phyloP scores from a whole-genome alignment of 2,113 vertebrate genomes.

The Rhea pennata region DNA sequence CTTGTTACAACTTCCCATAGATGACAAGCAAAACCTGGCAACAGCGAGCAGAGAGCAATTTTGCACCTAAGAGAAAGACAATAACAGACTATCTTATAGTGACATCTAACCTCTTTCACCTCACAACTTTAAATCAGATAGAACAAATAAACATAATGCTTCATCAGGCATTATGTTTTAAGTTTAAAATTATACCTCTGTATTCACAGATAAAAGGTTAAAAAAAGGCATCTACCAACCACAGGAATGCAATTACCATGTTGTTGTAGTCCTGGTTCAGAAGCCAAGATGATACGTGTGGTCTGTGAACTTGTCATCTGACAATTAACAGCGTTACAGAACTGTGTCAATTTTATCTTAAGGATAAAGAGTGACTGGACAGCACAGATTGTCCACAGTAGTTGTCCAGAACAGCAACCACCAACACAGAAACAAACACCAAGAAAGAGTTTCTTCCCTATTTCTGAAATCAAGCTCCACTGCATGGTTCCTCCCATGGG shows the following conservation, averaged over 20 bases:
- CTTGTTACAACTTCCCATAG: background rate
- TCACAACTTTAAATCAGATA: background rate
- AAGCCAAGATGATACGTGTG: background rate
- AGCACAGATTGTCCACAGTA: background rate
- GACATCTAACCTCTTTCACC: background rate
- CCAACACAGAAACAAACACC: background rate
- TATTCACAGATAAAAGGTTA: background rate
- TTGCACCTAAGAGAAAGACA: background rate
- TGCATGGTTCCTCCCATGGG: fast-evolving
- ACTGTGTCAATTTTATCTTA: background rate
- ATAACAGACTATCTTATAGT: fast-evolving
- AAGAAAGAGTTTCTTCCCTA: background rate
- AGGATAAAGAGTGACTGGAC: background rate
- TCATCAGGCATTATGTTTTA: background rate
- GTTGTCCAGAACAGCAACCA: background rate
- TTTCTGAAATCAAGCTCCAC: background rate
- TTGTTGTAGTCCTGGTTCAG: background rate
- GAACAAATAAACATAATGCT: background rate
- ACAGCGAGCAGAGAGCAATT: background rate
- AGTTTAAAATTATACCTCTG: background rate
- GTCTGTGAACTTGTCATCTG: background rate
- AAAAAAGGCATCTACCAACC: background rate
- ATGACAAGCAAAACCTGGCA: background rate
- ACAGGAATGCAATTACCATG: background rate
- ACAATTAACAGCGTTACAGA: background rate